Conservation (phyloP, 2,797 vertebrate species). For the Labeo calbasu region DNA sequence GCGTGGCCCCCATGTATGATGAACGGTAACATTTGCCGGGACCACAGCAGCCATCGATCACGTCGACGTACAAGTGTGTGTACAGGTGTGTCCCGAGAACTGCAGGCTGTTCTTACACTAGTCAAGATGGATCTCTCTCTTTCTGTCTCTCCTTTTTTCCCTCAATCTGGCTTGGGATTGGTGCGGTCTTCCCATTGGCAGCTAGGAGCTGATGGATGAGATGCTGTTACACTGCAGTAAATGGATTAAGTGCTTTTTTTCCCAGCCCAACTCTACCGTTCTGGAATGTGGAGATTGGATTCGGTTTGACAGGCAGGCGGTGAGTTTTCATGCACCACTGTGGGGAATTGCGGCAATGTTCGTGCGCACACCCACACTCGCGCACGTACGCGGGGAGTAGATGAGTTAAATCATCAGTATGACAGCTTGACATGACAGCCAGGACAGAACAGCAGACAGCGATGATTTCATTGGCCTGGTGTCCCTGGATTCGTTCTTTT, state of each 20-base stretch:
- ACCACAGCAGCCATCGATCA: slow-evolving; percentile 41
- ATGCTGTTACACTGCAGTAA: slow-evolving; percentile 49
- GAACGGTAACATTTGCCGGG: slow-evolving; percentile 32
- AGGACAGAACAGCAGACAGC: slow-evolving; percentile 51
- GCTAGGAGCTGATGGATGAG: slow-evolving; percentile 43
- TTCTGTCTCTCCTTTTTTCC: neutral
- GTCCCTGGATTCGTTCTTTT: slow-evolving; percentile 8
- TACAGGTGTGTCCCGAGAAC: slow-evolving; percentile 49
- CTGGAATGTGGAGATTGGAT: slow-evolving; percentile 48
- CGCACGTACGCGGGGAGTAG: slow-evolving; percentile 5
- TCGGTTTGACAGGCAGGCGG: slow-evolving; percentile 43
- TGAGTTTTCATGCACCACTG: slow-evolving; percentile 38
- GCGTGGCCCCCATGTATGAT: slow-evolving; percentile 10
- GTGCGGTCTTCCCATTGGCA: slow-evolving; percentile 45
- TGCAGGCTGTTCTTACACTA: slow-evolving; percentile 32
- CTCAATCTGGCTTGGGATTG: slow-evolving; percentile 36
- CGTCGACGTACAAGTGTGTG: slow-evolving; percentile 22
- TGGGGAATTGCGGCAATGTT: slow-evolving; percentile 31
- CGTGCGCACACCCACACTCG: neutral
- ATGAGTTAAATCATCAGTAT: slow-evolving; percentile 49
- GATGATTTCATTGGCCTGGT: slow-evolving; percentile 41
- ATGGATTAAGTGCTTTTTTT: slow-evolving; percentile 48
- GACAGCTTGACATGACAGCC: slow-evolving; percentile 53
- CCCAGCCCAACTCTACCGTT: slow-evolving; percentile 28
- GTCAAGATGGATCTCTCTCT: slow-evolving; percentile 31